These are phyloP conservation scores for Leptura quadrifasciata DNA, from an alignment of 2,888 invertebrate genomes.

Conservation along the genomic window DNA sequence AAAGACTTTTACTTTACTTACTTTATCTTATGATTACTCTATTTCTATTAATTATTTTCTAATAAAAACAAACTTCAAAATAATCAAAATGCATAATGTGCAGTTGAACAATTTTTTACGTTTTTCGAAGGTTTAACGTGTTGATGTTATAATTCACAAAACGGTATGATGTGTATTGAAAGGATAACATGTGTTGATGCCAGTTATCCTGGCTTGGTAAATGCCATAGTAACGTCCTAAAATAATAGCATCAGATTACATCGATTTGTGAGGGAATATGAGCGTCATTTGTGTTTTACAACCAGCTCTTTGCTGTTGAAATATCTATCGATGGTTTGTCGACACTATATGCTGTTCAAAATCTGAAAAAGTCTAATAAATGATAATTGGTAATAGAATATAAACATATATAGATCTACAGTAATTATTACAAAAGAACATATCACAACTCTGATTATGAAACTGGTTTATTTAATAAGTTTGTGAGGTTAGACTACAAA, in stretches of 20 bases:
- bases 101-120: too few species aligned
- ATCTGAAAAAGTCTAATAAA: background rate
- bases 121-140: background rate
- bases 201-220: background rate
- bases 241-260: slow-evolving; percentile 4
- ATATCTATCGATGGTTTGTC: background rate
- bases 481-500: too few species aligned
- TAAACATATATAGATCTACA: too few species aligned
- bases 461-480: too few species aligned
- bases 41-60: too few species aligned
- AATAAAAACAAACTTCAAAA: too few species aligned
- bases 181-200: slow-evolving; percentile 2
- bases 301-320: background rate
- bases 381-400: background rate
- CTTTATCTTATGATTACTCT: too few species aligned
- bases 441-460: too few species aligned
- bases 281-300: background rate
- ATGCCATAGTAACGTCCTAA: background rate
- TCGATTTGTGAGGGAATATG: background rate
- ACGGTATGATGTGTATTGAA: background rate
- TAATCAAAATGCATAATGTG: too few species aligned
- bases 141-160: background rate
- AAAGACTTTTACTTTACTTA: too few species aligned
- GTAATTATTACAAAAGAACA: too few species aligned
- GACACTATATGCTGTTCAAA: background rate